A percentile compares a stretch with the other conserved stretches of the same genome.
Evolutionary conservation across 2,888 invertebrate genomes (phyloP).

Genomic region (Ichneumoninae sp.): DNA sequence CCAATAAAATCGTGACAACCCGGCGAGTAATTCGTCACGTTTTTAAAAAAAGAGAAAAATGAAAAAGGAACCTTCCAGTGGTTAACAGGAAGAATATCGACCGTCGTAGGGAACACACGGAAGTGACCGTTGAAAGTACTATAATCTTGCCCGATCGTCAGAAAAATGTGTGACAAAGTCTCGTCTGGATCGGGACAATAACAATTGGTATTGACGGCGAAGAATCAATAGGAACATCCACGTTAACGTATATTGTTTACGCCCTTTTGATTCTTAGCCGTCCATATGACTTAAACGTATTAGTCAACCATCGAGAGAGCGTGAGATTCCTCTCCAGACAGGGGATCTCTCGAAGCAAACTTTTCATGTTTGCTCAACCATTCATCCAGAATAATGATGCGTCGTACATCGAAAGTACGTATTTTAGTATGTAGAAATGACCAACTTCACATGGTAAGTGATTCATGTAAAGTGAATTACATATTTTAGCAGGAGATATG

Average conservation of each 20-base stretch:
- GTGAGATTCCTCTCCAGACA: conserved; percentile 32
- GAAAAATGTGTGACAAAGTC: conserved; percentile 13
- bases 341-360: conserved; percentile 5
- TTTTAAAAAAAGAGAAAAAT: conserved; percentile 25
- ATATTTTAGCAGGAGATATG: neutral
- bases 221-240: neutral
- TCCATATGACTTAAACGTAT: conserved; percentile 5
- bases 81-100: neutral
- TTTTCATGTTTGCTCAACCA: neutral
- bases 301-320: conserved; percentile 14
- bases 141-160: conserved; percentile 25
- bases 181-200: conserved; percentile 18
- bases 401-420: conserved; percentile 20
- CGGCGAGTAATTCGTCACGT: conserved; percentile 33
- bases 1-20: conserved; percentile 50
- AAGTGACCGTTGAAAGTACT: conserved; percentile 17
- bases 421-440: conserved; percentile 26
- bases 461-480: neutral
- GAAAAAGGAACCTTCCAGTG: neutral
- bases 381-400: conserved; percentile 18
- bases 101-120: conserved; percentile 20
- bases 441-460: conserved; percentile 4
- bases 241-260: neutral
- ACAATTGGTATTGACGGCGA: conserved; percentile 2
- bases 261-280: neutral